Evolutionary conservation across 2,113 vertebrate species (phyloP).

Genomic region (Porphyrio hochstetteri): DNA sequence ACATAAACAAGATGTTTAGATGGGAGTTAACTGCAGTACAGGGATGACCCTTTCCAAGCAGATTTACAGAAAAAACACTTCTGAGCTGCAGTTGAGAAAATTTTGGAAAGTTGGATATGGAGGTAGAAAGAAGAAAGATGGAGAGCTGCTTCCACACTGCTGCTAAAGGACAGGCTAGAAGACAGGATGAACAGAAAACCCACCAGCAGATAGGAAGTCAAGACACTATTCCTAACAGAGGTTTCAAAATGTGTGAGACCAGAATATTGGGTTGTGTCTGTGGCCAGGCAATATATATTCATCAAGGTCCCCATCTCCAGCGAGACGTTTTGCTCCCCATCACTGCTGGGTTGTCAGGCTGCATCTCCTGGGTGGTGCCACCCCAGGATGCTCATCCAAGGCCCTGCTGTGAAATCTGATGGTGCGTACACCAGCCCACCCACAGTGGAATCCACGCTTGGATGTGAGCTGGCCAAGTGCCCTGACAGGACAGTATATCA

Average conservation of each 20-base stretch:
- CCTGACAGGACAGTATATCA: background rate
- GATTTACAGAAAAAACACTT: background rate
- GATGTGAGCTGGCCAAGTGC: background rate
- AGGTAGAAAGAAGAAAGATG: background rate
- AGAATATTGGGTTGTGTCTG: background rate
- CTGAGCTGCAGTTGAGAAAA: background rate
- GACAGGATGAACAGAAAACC: background rate
- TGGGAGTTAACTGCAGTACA: background rate
- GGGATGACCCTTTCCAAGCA: background rate
- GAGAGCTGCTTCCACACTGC: background rate
- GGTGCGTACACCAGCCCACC: background rate
- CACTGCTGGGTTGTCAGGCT: background rate
- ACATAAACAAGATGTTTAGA: background rate
- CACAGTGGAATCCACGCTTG: conserved; percentile 12
- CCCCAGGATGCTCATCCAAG: background rate
- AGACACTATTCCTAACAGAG: background rate
- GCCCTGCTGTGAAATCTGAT: background rate
- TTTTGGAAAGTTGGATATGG: background rate
- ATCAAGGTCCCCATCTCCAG: background rate
- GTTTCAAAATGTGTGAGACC: background rate
- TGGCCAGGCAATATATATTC: background rate
- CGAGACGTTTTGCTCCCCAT: background rate
- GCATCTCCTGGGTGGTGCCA: background rate
- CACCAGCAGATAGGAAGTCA: background rate
- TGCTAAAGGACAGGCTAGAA: background rate